A percentile compares a stretch with the other conserved stretches of the same genome.
These are phyloP conservation scores for Margarornis squamiger DNA, from an alignment of 2,797 vertebrate species.

Conservation along the genomic window DNA sequence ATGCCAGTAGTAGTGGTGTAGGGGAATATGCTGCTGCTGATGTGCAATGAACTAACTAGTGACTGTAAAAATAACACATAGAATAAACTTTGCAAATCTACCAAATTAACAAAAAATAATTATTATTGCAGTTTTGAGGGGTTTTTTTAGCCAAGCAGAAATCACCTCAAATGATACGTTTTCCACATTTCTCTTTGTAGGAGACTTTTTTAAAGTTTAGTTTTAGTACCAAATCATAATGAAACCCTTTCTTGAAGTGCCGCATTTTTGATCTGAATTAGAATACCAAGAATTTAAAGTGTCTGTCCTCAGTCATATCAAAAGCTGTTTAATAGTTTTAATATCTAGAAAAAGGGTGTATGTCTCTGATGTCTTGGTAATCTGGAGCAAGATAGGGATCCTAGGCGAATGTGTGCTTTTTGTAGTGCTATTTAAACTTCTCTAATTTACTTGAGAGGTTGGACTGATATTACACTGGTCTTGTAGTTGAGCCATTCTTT, in stretches of 20 bases:
- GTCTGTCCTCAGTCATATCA: neutral
- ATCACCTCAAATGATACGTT: neutral
- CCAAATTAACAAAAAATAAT: neutral
- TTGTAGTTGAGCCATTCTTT: neutral
- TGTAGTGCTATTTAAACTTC: neutral
- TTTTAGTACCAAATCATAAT: neutral
- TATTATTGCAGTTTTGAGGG: neutral
- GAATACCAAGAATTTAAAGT: neutral
- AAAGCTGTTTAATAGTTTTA: neutral
- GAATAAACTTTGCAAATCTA: neutral
- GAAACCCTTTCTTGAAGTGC: neutral
- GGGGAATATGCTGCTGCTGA: neutral
- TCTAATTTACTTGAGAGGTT: neutral
- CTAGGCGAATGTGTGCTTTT: neutral
- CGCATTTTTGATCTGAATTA: neutral
- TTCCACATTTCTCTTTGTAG: neutral
- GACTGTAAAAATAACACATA: neutral
- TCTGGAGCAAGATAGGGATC: neutral
- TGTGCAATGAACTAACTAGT: neutral
- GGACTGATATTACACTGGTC: neutral
- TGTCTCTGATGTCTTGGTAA: neutral
- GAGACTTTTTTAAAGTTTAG: neutral
- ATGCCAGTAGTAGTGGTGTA: neutral
- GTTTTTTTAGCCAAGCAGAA: neutral
- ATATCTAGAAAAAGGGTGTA: neutral